Evolutionary conservation across 2,888 invertebrate genomes (phyloP).

Genomic region (Lasioglossum lativentre): DNA sequence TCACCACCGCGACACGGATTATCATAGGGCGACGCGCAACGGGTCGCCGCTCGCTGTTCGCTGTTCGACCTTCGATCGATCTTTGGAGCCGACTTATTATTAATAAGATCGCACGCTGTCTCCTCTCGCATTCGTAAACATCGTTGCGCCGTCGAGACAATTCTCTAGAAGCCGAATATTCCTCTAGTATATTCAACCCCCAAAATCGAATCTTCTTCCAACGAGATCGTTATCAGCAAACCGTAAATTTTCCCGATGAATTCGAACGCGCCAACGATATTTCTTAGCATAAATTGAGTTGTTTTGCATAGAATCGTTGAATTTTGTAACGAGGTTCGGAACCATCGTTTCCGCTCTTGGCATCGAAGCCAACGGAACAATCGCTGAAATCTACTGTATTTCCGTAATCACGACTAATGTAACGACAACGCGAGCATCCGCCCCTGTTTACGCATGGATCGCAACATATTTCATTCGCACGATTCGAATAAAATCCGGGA

Average conservation of each 20-base stretch:
- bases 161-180: background rate
- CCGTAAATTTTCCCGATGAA: too few species aligned
- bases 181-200: background rate
- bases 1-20: slow-evolving; percentile 36
- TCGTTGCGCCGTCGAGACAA: background rate
- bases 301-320: background rate
- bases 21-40: slow-evolving; percentile 55
- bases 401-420: background rate
- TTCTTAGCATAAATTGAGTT: background rate
- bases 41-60: slow-evolving; percentile 4
- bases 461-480: background rate
- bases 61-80: slow-evolving; percentile 20
- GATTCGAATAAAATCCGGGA: background rate
- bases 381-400: background rate
- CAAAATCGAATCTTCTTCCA: too few species aligned
- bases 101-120: background rate
- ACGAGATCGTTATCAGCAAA: too few species aligned
- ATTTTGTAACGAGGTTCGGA: background rate
- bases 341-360: background rate
- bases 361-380: background rate
- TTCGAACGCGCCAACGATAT: too few species aligned
- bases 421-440: background rate
- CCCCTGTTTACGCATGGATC: background rate
- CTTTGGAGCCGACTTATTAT: slow-evolving; percentile 9
- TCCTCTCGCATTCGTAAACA: background rate